Conservation (phyloP, 2,888 invertebrate genomes). For the Lordiphosa fenestrarum region DNA sequence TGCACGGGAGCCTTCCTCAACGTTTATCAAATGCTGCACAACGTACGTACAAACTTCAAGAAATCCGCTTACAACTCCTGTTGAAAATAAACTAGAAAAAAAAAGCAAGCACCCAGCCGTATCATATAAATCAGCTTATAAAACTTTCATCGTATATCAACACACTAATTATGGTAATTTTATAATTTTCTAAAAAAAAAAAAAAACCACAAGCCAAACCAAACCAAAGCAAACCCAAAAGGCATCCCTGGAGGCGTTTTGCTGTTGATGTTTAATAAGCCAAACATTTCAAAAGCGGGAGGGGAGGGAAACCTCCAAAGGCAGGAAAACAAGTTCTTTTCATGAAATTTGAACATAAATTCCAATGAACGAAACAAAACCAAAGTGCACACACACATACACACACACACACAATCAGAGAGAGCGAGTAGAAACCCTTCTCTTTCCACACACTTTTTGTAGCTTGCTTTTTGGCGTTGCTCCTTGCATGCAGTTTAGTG, state of each 20-base stretch:
- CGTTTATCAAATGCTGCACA: conserved; percentile 28
- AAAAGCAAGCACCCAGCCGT: conserved; percentile 17
- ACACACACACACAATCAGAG: not conserved
- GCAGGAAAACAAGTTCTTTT: conserved; percentile 63
- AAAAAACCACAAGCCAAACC: conserved; percentile 36
- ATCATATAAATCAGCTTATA: conserved; percentile 65
- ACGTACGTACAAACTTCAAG: conserved; percentile 12
- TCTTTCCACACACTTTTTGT: conserved; percentile 17
- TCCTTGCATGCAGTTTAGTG: conserved; percentile 58
- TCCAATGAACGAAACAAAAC: conserved; percentile 66
- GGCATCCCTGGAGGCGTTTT: conserved; percentile 51
- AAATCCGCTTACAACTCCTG: conserved; percentile 1
- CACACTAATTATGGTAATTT: conserved; percentile 67
- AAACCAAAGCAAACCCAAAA: conserved; percentile 23
- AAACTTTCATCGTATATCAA: conserved; percentile 67
- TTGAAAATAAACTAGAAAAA: conserved; percentile 13
- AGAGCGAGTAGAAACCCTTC: conserved; percentile 3
- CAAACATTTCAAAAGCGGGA: conserved; percentile 22
- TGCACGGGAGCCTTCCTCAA: not conserved
- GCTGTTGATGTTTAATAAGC: conserved; percentile 65
- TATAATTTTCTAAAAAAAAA: conserved; percentile 61
- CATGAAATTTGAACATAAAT: conserved; percentile 70
- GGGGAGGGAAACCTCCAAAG: conserved; percentile 19
- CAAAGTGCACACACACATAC: conserved; percentile 41
- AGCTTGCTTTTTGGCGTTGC: conserved; percentile 30